A percentile compares a stretch with the other conserved stretches of the same genome.
phyloP scores from a whole-genome alignment of 2,113 vertebrate species.

The Phyllostomus hastatus region DNA sequence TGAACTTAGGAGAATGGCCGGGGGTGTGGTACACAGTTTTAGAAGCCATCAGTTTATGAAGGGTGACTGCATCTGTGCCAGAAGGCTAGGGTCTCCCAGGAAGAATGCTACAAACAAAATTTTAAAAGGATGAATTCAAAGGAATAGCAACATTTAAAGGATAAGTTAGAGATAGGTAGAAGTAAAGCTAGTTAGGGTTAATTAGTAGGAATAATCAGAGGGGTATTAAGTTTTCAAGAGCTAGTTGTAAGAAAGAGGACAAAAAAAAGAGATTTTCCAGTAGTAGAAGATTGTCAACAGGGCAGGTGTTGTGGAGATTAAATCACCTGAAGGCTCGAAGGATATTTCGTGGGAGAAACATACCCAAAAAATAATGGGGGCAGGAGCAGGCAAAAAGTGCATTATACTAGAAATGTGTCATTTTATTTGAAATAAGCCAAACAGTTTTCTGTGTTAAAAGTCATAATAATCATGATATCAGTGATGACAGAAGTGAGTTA shows the following conservation, averaged over 20 bases:
- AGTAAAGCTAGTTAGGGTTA: not conserved
- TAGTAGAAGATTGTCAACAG: not conserved
- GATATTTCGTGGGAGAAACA: not conserved
- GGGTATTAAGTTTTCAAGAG: not conserved
- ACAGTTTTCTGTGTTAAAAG: not conserved
- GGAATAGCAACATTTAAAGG: not conserved
- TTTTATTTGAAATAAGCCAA: not conserved
- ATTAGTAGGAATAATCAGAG: not conserved
- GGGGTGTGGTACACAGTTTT: not conserved
- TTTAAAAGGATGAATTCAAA: not conserved
- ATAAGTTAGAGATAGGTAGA: not conserved
- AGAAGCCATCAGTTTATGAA: not conserved
- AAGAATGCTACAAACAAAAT: not conserved
- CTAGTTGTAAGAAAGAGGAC: not conserved
- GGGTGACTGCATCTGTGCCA: not conserved
- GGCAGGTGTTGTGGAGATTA: not conserved
- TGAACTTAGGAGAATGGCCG: not conserved
- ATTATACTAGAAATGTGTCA: not conserved
- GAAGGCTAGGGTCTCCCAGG: not conserved
- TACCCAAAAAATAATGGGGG: not conserved
- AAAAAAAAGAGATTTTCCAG: not conserved
- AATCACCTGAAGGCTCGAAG: not conserved
- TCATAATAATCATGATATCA: not conserved
- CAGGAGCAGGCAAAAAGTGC: not conserved
- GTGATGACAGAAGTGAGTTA: not conserved